These are phyloP conservation scores for Naso thynnoides DNA, from an alignment of 2,797 vertebrate species.

Conservation along the genomic window DNA sequence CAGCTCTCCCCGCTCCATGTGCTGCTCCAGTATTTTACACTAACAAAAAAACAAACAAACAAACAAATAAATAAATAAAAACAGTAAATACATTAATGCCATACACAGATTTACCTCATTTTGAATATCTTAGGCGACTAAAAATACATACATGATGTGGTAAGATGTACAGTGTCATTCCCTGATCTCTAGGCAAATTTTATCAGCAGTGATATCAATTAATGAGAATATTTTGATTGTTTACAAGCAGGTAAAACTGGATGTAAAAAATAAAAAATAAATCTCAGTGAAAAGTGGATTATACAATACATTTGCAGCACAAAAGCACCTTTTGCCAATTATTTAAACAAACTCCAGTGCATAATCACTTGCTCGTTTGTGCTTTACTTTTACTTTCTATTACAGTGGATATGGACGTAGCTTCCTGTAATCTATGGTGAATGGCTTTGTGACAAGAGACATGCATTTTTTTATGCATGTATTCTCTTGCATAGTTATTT, in stretches of 20 bases:
- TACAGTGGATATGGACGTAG: background rate
- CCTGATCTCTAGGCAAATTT: background rate
- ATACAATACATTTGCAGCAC: background rate
- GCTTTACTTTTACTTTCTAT: constrained; percentile 18
- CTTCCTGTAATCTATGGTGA: constrained; percentile 2
- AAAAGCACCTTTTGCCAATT: background rate
- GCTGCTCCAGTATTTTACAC: constrained; percentile 92
- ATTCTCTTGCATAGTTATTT: background rate
- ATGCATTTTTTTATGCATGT: no score
- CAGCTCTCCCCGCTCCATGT: constrained; percentile 92
- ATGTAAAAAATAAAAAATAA: background rate
- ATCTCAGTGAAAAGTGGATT: background rate
- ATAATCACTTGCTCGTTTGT: background rate
- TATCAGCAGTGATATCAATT: background rate
- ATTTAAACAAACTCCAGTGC: background rate
- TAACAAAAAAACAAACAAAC: constrained; percentile 61
- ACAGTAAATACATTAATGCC: background rate
- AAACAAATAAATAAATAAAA: constrained; percentile 1
- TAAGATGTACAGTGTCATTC: background rate
- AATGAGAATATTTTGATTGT: background rate
- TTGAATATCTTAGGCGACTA: background rate
- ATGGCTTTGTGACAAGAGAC: background rate
- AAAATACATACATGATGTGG: background rate
- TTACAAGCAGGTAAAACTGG: background rate
- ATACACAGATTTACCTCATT: background rate